Conservation (phyloP, 2,113 vertebrate genomes). For the Xyrauchen texanus region DNA sequence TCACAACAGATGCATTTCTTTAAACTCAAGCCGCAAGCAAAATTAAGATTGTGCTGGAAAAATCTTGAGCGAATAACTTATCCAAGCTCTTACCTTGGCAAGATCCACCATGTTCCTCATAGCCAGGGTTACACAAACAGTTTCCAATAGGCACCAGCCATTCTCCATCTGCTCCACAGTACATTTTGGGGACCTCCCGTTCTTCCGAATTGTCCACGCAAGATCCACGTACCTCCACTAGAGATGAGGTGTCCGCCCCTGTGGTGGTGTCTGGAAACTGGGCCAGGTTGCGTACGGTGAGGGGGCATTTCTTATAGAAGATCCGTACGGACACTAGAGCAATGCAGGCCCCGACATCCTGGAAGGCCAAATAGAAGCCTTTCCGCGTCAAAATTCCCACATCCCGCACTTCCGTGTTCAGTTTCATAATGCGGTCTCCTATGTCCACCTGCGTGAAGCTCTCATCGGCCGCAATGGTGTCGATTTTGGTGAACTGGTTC, state of each 20-base stretch:
- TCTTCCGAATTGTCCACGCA: constrained; percentile 97
- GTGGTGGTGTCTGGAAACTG: constrained; percentile 96
- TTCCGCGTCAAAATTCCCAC: constrained; percentile 89
- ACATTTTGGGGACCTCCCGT: constrained; percentile 98
- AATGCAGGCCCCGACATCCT: constrained; percentile 96
- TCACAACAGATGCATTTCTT: neutral
- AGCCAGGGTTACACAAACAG: constrained; percentile 90
- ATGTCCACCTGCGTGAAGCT: constrained; percentile 99
- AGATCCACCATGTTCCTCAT: constrained; percentile 84
- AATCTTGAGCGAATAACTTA: neutral
- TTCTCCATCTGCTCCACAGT: constrained; percentile 97
- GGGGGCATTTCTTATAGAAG: constrained; percentile 95
- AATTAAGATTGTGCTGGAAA: neutral
- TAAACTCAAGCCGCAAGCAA: neutral
- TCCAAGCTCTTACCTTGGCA: constrained; percentile 87
- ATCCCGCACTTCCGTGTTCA: constrained; percentile 94
- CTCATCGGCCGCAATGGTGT: constrained; percentile 96
- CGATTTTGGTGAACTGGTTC: constrained; percentile 95
- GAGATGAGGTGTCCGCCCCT: constrained; percentile 88
- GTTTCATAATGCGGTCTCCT: constrained; percentile 96
- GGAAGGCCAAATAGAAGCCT: constrained; percentile 97
- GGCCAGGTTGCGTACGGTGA: constrained; percentile 92
- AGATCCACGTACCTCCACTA: constrained; percentile 97
- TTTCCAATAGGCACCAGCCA: constrained; percentile 99
- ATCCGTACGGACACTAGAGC: constrained; percentile 94